Evolutionary conservation across 2,113 vertebrate genomes (phyloP).

Genomic region (Pelvicachromis taeniatus): DNA sequence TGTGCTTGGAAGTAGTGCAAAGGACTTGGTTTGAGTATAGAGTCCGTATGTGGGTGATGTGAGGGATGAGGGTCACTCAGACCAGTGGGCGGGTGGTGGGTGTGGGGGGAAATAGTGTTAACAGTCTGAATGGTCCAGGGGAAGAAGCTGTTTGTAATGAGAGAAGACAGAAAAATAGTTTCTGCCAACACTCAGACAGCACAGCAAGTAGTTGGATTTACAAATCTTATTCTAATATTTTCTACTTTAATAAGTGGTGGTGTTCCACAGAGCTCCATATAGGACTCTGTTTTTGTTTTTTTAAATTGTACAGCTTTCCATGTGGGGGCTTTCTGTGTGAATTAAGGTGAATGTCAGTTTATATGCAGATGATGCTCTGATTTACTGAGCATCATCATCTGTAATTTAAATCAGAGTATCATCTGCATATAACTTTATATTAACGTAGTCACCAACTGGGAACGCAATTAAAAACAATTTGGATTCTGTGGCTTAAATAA

Average conservation of each 20-base stretch:
- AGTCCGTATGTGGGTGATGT: neutral
- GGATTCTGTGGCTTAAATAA: neutral
- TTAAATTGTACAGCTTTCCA: neutral
- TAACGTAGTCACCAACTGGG: neutral
- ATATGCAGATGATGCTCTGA: neutral
- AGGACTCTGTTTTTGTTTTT: neutral
- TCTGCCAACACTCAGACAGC: neutral
- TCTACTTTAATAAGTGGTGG: neutral
- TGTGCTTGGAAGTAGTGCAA: neutral
- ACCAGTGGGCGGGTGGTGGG: neutral
- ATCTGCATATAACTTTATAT: neutral
- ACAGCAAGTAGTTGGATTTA: neutral
- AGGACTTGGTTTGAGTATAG: neutral
- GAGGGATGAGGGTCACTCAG: neutral
- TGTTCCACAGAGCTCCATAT: neutral
- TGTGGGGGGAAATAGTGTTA: neutral
- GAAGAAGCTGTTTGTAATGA: neutral
- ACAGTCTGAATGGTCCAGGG: neutral
- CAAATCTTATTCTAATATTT: neutral
- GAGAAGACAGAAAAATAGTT: neutral
- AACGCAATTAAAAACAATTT: neutral
- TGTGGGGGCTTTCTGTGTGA: neutral
- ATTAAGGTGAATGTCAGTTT: neutral
- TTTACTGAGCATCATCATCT: too few species aligned
- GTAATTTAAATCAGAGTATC: neutral